Base-by-base conservation (phyloP, 2,888 invertebrate genomes). In the Crocallis elinguaria region DNA sequence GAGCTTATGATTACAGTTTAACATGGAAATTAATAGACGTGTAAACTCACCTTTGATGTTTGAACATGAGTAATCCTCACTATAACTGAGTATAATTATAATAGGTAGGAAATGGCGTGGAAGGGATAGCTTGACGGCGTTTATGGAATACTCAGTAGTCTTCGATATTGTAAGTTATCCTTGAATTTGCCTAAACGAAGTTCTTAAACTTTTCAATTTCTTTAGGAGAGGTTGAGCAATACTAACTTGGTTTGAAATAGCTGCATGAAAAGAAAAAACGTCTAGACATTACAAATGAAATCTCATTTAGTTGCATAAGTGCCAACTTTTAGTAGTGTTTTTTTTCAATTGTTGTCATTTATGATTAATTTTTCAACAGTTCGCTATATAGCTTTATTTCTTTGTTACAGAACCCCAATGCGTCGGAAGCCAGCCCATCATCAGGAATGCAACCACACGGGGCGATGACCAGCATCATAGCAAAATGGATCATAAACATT, bases 401-500 rank as follows among this genome's bases (percentile, higher is more conserved):
- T 27, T 84, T 86, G 85, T 88, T 88, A 8, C 86, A 88, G 88
- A 79, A 73, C 68, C 73, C 83, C 72, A 82, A 88, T 88, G 88
- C 84, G 78, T 80, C 79, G 70, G 68, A 58, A 57, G 53, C 46
- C 57, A 64, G 64, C 69, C 61, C 59, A 72, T 66, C 66, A 74
- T 71, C 80, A 86, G 88, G 88, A 83, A 89, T 90, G 90, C 86
- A 74, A 76, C 80, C 75, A 77, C 64, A 75, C 84, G 80, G 78
- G 82, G 90, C 85, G 82, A 90, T 90, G 90, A 90, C 88, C 74
- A 82, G 69, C 73, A 78, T 75, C 67, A 80, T 78, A 70, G 79
- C 87, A 90, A 87, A 87, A 91, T 91, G 90, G 90, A 85, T 83
- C 71, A 82, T 83, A 84, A 84, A 87, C 78, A 82, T 83, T 87